Evolutionary conservation across 1,140 invertebrate genomes (phyloP), one percentile per base, ranked within the genome.

Genomic region (Bombus turneri): DNA sequence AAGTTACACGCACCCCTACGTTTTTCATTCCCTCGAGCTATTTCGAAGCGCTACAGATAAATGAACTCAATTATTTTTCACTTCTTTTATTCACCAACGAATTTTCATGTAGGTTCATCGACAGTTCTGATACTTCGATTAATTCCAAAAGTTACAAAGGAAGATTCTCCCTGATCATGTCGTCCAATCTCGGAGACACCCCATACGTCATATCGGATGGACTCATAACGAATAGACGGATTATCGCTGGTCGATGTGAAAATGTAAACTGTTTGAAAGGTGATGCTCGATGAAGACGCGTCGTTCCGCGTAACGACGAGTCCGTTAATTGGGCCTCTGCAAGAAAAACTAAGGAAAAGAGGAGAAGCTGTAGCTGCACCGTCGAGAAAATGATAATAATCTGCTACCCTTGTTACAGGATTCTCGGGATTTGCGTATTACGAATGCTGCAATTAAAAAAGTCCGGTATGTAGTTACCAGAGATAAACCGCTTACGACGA

Each of bases 401-500:
- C 31, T 13, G 66, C 41, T 6, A 31, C 9, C 18, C 53, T 25
- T 15, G 53, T 59, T 59, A 39, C 53, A 3, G 13, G 25, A n/a
- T 28, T 25, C 37, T 25, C 68, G 22, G 12, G 1, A 71, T 8
- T 22, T 34, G 18, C 31, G 10, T 28, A 25, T 82, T 47, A 47
- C 57, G 31, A 64, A 74, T 81, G n/a, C 39, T 31, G 53, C 31
- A 53, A 74, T 64, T 74, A 77, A 82, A 64, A 57, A 31, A 31
- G 22, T 12, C 10, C 9, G 34, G 69, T 31, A 28, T 28, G 53
- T 34, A 53, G 25, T 82, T 73, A 28, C 15, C 34, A 28, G 53
- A 39, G 39, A 73, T 81, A 72, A 74, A 82, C 22, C 71, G 80
- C 53, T 64, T 31, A 10, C 47, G 71, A 47, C 43, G 43, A 74